Evolutionary conservation across 2,797 vertebrate genomes (phyloP).

Genomic region (Parauchenoglanis punctatus): DNA sequence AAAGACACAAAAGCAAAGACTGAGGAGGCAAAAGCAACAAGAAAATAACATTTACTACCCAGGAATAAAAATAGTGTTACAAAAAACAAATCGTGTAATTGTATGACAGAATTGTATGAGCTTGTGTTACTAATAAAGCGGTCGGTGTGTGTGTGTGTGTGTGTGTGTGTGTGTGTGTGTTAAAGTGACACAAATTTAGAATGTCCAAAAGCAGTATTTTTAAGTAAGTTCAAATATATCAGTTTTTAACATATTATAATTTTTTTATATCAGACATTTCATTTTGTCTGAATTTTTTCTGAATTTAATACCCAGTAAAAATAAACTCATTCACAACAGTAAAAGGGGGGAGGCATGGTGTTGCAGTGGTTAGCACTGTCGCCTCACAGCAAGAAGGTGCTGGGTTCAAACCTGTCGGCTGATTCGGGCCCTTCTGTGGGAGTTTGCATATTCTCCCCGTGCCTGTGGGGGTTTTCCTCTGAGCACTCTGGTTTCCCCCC

Average conservation of each 20-base stretch:
- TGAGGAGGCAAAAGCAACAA: not conserved
- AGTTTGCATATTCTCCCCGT: too few relatives aligned
- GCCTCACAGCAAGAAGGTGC: too few relatives aligned
- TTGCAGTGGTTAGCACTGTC: too few relatives aligned
- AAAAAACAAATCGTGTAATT: not conserved
- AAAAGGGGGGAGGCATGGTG: too few relatives aligned
- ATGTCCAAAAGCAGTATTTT: not conserved
- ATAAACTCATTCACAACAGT: not conserved
- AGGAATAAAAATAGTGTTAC: not conserved
- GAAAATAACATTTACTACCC: not conserved
- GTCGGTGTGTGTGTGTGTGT: not conserved
- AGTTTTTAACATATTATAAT: too few relatives aligned
- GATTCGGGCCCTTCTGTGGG: too few relatives aligned
- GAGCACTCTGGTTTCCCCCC: too few relatives aligned
- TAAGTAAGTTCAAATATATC: not conserved
- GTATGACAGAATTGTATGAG: not conserved
- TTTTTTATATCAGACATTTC: not conserved
- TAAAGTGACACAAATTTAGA: not conserved
- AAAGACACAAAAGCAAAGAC: not conserved
- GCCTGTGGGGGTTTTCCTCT: too few relatives aligned
- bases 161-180: not conserved
- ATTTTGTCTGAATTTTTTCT: not conserved
- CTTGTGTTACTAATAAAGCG: not conserved
- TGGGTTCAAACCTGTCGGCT: too few relatives aligned
- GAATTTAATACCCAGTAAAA: not conserved